A percentile compares a stretch with the other conserved stretches of the same genome.
Evolutionary conservation across 2,797 vertebrate genomes (phyloP).

Genomic region (Benthosema pterotum): DNA sequence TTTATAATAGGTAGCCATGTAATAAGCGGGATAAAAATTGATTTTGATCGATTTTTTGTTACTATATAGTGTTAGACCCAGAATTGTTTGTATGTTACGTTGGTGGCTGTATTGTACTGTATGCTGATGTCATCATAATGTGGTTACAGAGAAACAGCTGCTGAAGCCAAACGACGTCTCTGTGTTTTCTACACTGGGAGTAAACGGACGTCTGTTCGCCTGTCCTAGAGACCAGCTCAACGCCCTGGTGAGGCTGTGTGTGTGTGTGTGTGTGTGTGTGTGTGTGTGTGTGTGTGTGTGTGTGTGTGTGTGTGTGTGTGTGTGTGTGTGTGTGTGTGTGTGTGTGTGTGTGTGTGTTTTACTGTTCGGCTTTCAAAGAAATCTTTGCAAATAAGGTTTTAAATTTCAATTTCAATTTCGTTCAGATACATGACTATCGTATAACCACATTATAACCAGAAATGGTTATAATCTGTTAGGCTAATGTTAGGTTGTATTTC

Average conservation of each 20-base stretch:
- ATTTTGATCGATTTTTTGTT: no score
- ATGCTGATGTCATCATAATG: neutral
- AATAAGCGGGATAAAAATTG: no score
- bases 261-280: conserved; percentile 19
- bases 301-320: neutral
- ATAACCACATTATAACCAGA: no score
- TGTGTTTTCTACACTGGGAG: conserved; percentile 92
- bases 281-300: neutral
- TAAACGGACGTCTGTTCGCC: conserved; percentile 93
- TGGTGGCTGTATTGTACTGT: conserved; percentile 1
- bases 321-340: conserved; percentile 1
- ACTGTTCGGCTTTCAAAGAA: no score
- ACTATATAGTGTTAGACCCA: no score
- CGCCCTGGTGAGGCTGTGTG: conserved; percentile 82
- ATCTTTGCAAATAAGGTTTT: no score
- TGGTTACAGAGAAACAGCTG: conserved; percentile 89
- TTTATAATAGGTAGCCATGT: no score
- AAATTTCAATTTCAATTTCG: no score
- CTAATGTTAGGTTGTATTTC: no score
- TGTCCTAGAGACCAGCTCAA: conserved; percentile 91
- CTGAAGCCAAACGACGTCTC: conserved; percentile 94
- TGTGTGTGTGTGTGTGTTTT: conserved; percentile 1
- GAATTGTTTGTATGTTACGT: no score
- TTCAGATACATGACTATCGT: no score
- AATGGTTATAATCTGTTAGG: no score